Evolutionary conservation across 2,888 invertebrate genomes (phyloP).

Genomic region (Teinopalpus imperialis): DNA sequence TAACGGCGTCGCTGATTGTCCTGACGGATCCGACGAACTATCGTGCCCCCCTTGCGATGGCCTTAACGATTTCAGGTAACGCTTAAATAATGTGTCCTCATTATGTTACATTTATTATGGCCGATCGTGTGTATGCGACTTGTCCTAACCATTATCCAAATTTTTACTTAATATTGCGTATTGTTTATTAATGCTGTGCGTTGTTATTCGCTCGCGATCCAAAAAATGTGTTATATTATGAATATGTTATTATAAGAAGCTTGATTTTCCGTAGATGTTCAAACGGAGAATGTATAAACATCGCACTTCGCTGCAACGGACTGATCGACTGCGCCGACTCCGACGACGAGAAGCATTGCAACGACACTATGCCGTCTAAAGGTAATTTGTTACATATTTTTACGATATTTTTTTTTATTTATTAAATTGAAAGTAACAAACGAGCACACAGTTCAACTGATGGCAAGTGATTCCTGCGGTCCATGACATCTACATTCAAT

Average conservation of each 20-base stretch:
- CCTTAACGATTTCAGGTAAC: constrained; percentile 67
- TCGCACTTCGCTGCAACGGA: constrained; percentile 78
- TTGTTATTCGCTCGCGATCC: constrained; percentile 6
- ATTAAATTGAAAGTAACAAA: no score
- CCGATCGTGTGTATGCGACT: no score
- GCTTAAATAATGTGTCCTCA: no score
- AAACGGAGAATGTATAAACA: constrained; percentile 73
- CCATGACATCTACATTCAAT: no score
- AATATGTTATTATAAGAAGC: no score
- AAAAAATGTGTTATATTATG: not conserved
- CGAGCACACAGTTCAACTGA: no score
- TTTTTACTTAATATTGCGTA: not conserved
- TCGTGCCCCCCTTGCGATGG: constrained; percentile 56
- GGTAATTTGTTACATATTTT: constrained; percentile 34
- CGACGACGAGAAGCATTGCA: constrained; percentile 79
- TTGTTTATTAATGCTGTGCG: constrained; percentile 5
- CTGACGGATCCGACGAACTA: constrained; percentile 82
- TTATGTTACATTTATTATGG: no score
- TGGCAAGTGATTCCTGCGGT: no score
- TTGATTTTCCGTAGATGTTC: constrained; percentile 56
- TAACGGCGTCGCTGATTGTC: constrained; percentile 81
- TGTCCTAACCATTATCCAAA: no score
- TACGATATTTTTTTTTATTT: no score
- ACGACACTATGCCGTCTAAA: constrained; percentile 55
- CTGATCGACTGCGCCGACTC: constrained; percentile 79